Percentiles rank a stretch among this genome's conserved stretches.
These are phyloP conservation scores for Scaptomyza polygonia DNA, from an alignment of 2,888 invertebrate species.

Conservation along the genomic window DNA sequence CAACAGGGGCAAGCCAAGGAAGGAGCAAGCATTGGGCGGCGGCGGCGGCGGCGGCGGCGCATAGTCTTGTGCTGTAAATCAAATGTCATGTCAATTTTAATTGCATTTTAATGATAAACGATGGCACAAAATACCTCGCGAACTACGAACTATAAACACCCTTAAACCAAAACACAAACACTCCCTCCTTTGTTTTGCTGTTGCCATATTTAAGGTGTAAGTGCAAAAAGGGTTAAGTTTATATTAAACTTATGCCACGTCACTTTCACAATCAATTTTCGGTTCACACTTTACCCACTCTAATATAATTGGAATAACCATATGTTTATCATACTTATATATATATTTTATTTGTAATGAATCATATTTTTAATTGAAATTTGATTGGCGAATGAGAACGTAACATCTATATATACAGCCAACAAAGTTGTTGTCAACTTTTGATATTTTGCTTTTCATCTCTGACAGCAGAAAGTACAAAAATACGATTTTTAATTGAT, in stretches of 20 bases:
- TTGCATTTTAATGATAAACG: slow-evolving; percentile 75
- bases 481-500: slow-evolving; percentile 71
- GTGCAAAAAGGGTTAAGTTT: slow-evolving; percentile 63
- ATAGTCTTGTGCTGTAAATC: slow-evolving; percentile 62
- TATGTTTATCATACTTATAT: too few relatives aligned
- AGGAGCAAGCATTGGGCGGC: slow-evolving; percentile 5
- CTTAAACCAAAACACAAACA: background rate
- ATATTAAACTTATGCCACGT: slow-evolving; percentile 20
- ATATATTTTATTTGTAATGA: too few relatives aligned
- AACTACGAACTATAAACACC: slow-evolving; percentile 5
- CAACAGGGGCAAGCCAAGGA: slow-evolving; percentile 11
- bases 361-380: too few relatives aligned
- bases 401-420: too few relatives aligned
- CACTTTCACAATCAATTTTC: slow-evolving; percentile 61
- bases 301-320: too few relatives aligned
- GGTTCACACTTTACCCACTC: too few relatives aligned
- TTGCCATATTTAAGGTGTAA: too few relatives aligned
- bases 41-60: too few relatives aligned
- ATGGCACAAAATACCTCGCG: slow-evolving; percentile 46
- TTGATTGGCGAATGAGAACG: slow-evolving; percentile 6
- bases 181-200: too few relatives aligned
- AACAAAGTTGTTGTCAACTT: too few relatives aligned
- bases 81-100: slow-evolving; percentile 75
- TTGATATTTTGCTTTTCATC: background rate
- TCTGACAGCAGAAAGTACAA: slow-evolving; percentile 51